These are phyloP conservation scores for Mionectes olivaceus DNA, from an alignment of 2,797 vertebrate species.

Conservation along the genomic window DNA sequence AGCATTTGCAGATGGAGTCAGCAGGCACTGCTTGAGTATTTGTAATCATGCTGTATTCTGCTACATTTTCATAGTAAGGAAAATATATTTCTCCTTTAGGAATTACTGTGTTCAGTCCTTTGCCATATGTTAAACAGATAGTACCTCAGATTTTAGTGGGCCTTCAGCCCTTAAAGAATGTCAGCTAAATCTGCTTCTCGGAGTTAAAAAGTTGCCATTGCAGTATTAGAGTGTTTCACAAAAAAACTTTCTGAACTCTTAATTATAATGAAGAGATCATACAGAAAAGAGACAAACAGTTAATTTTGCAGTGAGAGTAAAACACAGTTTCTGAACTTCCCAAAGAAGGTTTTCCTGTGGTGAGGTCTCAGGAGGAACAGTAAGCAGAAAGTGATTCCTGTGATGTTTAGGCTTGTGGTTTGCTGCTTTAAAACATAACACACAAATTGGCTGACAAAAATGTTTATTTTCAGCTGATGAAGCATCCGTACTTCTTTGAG, in stretches of 20 bases:
- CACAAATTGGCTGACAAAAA: slow-evolving; percentile 1
- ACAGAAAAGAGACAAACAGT: background rate
- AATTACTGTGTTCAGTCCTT: background rate
- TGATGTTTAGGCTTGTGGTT: background rate
- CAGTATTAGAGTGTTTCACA: background rate
- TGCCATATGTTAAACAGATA: background rate
- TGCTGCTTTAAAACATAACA: background rate
- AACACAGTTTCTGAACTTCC: background rate
- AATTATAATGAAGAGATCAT: background rate
- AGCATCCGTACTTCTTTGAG: background rate
- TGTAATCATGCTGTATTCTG: background rate
- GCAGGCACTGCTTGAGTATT: background rate
- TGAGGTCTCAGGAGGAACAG: background rate
- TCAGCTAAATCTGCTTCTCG: background rate
- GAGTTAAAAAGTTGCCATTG: background rate
- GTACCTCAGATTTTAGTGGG: background rate
- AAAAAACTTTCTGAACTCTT: background rate
- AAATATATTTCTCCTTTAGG: background rate
- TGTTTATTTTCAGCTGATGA: slow-evolving; percentile 16
- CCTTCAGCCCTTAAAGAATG: background rate
- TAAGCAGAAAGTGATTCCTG: background rate
- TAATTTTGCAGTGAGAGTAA: slow-evolving; percentile 6
- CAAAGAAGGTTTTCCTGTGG: background rate
- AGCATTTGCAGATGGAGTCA: background rate
- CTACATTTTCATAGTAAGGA: background rate